Evolutionary conservation across 2,797 vertebrate species (phyloP).

Genomic region (Picus viridis): DNA sequence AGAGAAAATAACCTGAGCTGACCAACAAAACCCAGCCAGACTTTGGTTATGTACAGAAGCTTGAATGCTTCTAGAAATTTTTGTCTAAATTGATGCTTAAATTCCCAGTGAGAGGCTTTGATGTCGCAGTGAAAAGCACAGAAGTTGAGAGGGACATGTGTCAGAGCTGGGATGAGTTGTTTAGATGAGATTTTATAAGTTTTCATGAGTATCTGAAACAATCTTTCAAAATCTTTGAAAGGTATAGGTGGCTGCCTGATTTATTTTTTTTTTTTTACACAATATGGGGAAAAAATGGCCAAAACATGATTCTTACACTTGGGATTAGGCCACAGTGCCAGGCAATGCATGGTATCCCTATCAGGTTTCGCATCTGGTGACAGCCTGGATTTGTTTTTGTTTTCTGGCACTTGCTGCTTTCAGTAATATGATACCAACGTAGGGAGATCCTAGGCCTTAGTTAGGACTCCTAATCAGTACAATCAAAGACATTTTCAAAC

Average conservation of each 20-base stretch:
- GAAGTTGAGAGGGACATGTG: not conserved
- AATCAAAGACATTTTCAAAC: not conserved
- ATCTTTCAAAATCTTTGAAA: not conserved
- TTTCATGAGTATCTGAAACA: not conserved
- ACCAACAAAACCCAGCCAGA: not conserved
- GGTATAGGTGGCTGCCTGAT: fast-evolving
- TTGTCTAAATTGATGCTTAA: slow-evolving; percentile 10
- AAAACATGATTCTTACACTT: not conserved
- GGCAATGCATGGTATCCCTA: not conserved
- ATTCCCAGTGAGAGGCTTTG: not conserved
- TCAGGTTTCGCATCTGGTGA: not conserved
- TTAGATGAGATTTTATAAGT: not conserved
- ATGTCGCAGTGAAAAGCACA: not conserved
- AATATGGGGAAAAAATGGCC: not conserved
- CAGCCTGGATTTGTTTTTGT: not conserved
- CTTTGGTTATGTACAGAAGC: not conserved
- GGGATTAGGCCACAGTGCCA: not conserved
- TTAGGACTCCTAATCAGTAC: not conserved
- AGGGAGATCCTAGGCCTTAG: not conserved
- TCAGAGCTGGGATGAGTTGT: not conserved
- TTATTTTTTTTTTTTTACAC: not conserved
- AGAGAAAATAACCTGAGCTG: slow-evolving; percentile 24
- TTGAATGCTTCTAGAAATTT: not conserved
- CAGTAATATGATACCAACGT: not conserved
- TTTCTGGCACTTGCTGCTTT: not conserved